Evolutionary conservation across 2,888 invertebrate species (phyloP), one percentile per base, ranked within the genome.

Genomic region (Phalera bucephala): DNA sequence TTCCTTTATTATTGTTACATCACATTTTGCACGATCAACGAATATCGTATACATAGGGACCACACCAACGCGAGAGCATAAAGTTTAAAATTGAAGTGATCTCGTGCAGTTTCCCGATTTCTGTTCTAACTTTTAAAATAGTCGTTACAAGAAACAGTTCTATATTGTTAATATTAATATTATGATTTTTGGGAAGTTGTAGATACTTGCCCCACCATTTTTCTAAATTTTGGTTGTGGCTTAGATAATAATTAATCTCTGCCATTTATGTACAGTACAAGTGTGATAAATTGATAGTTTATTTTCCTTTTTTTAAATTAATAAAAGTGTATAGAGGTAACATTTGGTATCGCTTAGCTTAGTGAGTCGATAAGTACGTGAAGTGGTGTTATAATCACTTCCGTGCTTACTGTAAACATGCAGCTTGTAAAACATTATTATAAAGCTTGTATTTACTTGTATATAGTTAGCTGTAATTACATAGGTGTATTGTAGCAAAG

Each of bases 311-410:
- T 52, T 45, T 54, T 38, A 61, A 66, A 52, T 50, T 33, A 33
- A 45, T 34, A 31, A 45, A 17, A 40, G 41, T 49, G 54, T 68
- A 64, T 64, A 68, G 65, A 44, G 51, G 45, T 62, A 60, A 61
- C 59, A 59, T 2, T 19, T 42, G 52, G 52, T 48, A 44, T 49
- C 26, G 47, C 67, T 69, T 71, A 70, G 63, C 63, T 68, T 68
- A 64, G 61, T 58, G 41, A 51, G 53, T 52, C 51, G 60, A 57
- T 54, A 52, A 61, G 55, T 53, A 54, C 52, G 48, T 39, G 72
- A 68, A 84, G 84, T 86, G 86, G 77, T 87, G 85, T 86, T 87
- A 61, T 86, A 86, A 82, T 86, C 85, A 84, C 77, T 86, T 77
- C 67, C 55, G 54, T 67, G 63, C 51, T 61, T 65, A 63, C 45